Conservation (phyloP, 2,797 vertebrate genomes). For the Threskiornis aethiopicus region DNA sequence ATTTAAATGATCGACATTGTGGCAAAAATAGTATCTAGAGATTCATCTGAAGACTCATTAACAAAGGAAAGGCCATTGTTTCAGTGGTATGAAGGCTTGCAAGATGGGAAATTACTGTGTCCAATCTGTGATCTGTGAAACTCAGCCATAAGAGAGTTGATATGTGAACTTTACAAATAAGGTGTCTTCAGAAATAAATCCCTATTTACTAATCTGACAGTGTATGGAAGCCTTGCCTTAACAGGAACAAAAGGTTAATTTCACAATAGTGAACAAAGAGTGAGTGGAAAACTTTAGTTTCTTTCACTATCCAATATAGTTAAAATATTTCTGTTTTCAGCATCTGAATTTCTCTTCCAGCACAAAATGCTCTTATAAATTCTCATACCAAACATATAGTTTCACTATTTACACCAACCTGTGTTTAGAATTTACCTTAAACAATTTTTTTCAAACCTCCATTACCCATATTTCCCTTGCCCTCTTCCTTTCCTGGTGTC, state of each 20-base stretch:
- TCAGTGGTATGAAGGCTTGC: background rate
- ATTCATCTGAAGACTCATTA: background rate
- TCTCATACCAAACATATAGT: background rate
- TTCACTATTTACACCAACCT: background rate
- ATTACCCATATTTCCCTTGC: background rate
- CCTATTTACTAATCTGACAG: background rate
- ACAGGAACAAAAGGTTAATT: background rate
- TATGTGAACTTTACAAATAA: background rate
- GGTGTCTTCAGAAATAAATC: background rate
- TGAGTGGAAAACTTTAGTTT: background rate
- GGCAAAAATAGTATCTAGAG: background rate
- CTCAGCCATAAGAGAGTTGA: background rate
- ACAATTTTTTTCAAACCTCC: background rate
- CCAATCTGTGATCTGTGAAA: background rate
- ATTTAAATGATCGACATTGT: background rate
- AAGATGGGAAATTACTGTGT: background rate
- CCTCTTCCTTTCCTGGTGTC: background rate
- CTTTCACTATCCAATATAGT: background rate
- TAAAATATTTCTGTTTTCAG: background rate
- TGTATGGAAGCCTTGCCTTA: background rate
- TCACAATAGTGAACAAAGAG: background rate
- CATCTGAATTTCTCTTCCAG: background rate
- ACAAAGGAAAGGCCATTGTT: background rate
- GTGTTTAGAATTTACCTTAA: background rate
- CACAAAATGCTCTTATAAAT: background rate